These are phyloP conservation scores for Drosophila vallismaia DNA, from an alignment of 2,888 invertebrate genomes.

Conservation along the genomic window DNA sequence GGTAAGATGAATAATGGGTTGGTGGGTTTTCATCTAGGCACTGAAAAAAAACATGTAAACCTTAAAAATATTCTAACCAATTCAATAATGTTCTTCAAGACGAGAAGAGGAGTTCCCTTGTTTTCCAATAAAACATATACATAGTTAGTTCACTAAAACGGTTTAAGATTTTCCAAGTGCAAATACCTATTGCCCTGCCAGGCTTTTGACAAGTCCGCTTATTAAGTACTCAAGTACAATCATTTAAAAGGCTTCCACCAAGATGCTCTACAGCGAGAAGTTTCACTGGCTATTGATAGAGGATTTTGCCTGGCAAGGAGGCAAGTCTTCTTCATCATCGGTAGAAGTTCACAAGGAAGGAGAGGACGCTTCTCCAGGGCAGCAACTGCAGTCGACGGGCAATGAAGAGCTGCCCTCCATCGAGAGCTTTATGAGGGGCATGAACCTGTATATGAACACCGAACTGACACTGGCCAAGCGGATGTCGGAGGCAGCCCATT, in stretches of 20 bases:
- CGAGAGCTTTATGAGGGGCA: constrained; percentile 82
- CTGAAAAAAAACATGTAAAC: constrained; percentile 2
- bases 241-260: constrained; percentile 81
- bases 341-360: neutral
- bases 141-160: neutral
- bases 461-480: constrained; percentile 83
- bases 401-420: constrained; percentile 75
- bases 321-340: constrained; percentile 31
- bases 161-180: constrained; percentile 1
- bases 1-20: constrained; percentile 70
- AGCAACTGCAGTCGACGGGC: constrained; percentile 47
- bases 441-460: constrained; percentile 84
- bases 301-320: constrained; percentile 78
- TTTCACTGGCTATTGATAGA: constrained; percentile 84
- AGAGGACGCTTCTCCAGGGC: constrained; percentile 2
- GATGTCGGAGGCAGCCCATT: constrained; percentile 49
- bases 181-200: constrained; percentile 14
- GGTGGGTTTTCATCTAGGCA: neutral
- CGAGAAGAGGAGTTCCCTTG: too few species aligned
- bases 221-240: constrained; percentile 55
- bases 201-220: constrained; percentile 24
- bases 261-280: constrained; percentile 83
- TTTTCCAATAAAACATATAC: neutral
- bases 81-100: neutral
- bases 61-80: neutral